phyloP scores from a whole-genome alignment of 2,113 vertebrate genomes.

The Eudyptes chrysolophus region DNA sequence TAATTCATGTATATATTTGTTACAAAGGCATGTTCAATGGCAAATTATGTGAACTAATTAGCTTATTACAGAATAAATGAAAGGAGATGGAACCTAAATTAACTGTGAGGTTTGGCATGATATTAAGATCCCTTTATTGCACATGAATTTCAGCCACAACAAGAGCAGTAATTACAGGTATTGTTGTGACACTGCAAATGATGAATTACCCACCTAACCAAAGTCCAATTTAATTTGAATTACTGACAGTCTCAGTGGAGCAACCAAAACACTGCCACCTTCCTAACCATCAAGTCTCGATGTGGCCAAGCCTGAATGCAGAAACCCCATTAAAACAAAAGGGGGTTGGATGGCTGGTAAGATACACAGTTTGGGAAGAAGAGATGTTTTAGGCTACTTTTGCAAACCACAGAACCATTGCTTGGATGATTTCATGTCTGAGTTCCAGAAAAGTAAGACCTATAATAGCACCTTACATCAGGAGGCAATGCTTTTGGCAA shows the following conservation, averaged over 20 bases:
- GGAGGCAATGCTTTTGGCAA: not conserved
- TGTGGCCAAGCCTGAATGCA: not conserved
- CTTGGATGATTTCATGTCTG: not conserved
- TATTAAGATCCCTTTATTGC: conserved; percentile 52
- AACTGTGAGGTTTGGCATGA: conserved; percentile 61
- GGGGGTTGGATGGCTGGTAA: not conserved
- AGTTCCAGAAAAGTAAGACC: not conserved
- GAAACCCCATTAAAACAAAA: not conserved
- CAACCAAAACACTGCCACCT: not conserved
- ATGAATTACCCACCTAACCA: conserved; percentile 32
- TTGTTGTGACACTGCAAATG: not conserved
- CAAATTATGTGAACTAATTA: conserved; percentile 66
- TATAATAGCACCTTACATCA: not conserved
- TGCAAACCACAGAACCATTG: not conserved
- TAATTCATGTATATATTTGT: conserved; percentile 42
- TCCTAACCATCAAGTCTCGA: not conserved
- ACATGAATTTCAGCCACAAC: not conserved
- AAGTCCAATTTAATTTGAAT: conserved; percentile 25
- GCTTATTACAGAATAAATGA: conserved; percentile 58
- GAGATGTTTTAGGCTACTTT: not conserved
- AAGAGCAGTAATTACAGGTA: conserved; percentile 47
- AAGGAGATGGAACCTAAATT: conserved; percentile 61
- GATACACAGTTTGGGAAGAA: not conserved
- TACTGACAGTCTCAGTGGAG: not conserved
- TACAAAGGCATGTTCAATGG: conserved; percentile 49